These are phyloP conservation scores for Hucho hucho DNA, from an alignment of 2,113 vertebrate genomes.

Conservation along the genomic window DNA sequence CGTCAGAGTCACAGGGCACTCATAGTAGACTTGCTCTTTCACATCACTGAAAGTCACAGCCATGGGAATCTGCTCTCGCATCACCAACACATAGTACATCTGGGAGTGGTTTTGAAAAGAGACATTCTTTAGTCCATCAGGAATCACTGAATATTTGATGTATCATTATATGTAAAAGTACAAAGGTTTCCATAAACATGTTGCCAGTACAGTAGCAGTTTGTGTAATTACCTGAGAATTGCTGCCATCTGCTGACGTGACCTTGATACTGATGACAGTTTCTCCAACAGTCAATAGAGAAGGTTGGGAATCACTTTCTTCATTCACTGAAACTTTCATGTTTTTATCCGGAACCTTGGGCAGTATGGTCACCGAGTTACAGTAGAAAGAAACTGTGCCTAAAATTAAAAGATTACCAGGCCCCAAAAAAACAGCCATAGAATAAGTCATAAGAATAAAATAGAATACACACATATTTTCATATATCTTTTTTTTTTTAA, in stretches of 20 bases:
- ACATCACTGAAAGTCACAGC: conserved; percentile 62
- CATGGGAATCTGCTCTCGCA: conserved; percentile 56
- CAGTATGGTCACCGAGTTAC: conserved; percentile 40
- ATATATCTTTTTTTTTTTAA: no score
- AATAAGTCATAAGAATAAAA: no score
- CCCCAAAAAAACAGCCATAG: background rate
- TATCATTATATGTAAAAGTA: no score
- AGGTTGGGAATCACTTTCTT: conserved; percentile 11
- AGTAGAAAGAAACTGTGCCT: conserved; percentile 56
- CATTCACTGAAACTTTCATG: conserved; percentile 44
- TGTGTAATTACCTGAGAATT: conserved; percentile 58
- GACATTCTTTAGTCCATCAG: no score
- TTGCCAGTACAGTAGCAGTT: no score
- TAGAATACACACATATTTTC: no score
- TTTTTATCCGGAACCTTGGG: conserved; percentile 49
- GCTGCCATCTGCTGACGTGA: conserved; percentile 70
- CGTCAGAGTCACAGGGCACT: conserved; percentile 67
- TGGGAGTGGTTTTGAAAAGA: conserved; percentile 18
- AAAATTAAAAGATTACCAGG: background rate
- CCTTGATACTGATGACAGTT: conserved; percentile 55
- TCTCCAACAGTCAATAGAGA: conserved; percentile 56
- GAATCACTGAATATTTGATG: no score
- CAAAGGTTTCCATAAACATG: no score
- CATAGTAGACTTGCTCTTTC: conserved; percentile 62
- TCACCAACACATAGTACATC: conserved; percentile 62